Conservation (phyloP, 2,888 invertebrate genomes). For the Agonopterix heracliana region DNA sequence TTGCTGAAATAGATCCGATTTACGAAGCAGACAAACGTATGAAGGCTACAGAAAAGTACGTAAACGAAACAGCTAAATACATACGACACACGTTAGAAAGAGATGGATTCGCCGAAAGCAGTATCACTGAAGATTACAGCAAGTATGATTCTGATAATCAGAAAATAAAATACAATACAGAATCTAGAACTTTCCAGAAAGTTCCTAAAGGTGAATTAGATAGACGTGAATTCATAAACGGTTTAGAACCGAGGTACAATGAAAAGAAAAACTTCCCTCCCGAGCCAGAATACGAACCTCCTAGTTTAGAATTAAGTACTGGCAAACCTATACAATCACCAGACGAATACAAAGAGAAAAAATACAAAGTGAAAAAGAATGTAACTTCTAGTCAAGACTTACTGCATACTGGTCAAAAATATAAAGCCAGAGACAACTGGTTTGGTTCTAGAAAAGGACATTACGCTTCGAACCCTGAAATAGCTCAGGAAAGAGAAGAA, state of each 20-base stretch:
- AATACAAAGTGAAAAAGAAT: slow-evolving; percentile 63
- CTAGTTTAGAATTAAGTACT: slow-evolving; percentile 78
- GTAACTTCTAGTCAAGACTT: slow-evolving; percentile 69
- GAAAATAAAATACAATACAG: slow-evolving; percentile 62
- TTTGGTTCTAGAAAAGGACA: slow-evolving; percentile 69
- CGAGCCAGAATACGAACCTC: slow-evolving; percentile 78
- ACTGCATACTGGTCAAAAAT: slow-evolving; percentile 60
- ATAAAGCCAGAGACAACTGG: slow-evolving; percentile 61
- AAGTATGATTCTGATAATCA: slow-evolving; percentile 68
- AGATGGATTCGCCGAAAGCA: slow-evolving; percentile 73
- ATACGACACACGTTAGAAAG: slow-evolving; percentile 74
- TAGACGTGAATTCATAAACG: slow-evolving; percentile 55
- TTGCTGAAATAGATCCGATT: slow-evolving; percentile 66
- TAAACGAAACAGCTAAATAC: slow-evolving; percentile 75
- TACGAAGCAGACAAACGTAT: slow-evolving; percentile 65
- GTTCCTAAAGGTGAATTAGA: slow-evolving; percentile 53
- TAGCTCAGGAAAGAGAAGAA: slow-evolving; percentile 69
- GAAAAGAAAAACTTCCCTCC: slow-evolving; percentile 60
- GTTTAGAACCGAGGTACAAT: slow-evolving; percentile 40
- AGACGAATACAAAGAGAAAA: slow-evolving; percentile 74
- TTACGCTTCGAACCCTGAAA: slow-evolving; percentile 79
- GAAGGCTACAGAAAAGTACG: slow-evolving; percentile 73
- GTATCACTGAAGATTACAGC: slow-evolving; percentile 64
- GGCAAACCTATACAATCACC: slow-evolving; percentile 77
- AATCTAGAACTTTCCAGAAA: slow-evolving; percentile 53